Conservation (phyloP, 2,113 vertebrate genomes). For the Strix aluco region DNA sequence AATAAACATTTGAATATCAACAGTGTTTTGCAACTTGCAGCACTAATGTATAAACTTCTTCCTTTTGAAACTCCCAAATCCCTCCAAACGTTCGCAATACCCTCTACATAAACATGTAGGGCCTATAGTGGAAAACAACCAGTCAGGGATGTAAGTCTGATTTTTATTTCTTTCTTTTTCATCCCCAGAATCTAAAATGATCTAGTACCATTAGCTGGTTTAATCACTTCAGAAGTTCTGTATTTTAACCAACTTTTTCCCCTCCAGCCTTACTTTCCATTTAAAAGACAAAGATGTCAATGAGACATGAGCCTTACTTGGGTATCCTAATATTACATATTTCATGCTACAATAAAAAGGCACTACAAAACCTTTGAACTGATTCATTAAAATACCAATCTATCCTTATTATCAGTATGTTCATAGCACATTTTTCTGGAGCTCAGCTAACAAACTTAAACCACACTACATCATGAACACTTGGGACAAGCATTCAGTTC, state of each 20-base stretch:
- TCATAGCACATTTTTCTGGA: background rate
- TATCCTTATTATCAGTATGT: background rate
- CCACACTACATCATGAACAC: background rate
- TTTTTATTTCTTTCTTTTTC: constrained; percentile 61
- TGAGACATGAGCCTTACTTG: background rate
- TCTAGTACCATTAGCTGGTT: constrained; percentile 51
- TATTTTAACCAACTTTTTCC: constrained; percentile 63
- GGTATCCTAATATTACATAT: constrained; percentile 19
- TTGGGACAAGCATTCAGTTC: background rate
- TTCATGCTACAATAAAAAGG: constrained; percentile 4
- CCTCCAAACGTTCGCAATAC: constrained; percentile 83
- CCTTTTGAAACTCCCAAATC: constrained; percentile 93
- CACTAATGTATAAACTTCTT: constrained; percentile 99
- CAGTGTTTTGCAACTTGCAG: constrained; percentile 99
- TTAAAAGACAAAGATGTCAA: constrained; percentile 12
- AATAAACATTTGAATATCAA: constrained; percentile 99
- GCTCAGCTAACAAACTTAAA: background rate
- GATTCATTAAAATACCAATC: constrained; percentile 11
- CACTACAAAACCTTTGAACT: background rate
- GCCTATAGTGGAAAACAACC: constrained; percentile 68
- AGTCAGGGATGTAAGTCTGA: constrained; percentile 57
- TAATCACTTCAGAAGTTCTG: constrained; percentile 59
- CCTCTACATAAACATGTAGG: constrained; percentile 82
- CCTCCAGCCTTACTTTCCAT: constrained; percentile 51
- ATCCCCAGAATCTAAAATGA: constrained; percentile 54